Evolutionary conservation across 2,888 invertebrate species (phyloP).

Genomic region (Drosophila multiciliata): DNA sequence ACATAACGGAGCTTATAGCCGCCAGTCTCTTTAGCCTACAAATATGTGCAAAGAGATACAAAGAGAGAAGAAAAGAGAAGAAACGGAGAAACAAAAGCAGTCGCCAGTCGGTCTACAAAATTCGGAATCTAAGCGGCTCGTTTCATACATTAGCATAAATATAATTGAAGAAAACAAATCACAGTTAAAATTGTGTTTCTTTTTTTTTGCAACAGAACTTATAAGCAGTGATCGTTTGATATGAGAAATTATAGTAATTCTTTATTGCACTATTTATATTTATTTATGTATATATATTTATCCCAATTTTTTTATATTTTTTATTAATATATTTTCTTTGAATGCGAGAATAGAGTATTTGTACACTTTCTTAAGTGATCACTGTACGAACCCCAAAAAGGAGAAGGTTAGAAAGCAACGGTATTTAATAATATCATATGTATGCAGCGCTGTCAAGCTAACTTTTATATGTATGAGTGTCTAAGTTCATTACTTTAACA

Average conservation of each 20-base stretch:
- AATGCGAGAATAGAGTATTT: not conserved
- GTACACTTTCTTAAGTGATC: not conserved
- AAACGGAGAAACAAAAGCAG: constrained; percentile 24
- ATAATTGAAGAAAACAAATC: constrained; percentile 13
- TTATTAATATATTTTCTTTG: not conserved
- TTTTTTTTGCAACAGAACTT: constrained; percentile 7
- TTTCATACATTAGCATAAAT: constrained; percentile 37
- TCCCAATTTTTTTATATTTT: not conserved
- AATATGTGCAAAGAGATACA: constrained; percentile 12
- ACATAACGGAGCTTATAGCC: constrained; percentile 16
- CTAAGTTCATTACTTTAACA: constrained; percentile 55
- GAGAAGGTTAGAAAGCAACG: constrained; percentile 19
- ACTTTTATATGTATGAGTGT: constrained; percentile 5
- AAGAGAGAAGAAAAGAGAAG: constrained; percentile 8
- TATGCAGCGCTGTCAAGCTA: constrained; percentile 19
- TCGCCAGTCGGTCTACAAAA: constrained; percentile 64
- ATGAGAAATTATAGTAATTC: not conserved
- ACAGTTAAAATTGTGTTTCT: constrained; percentile 32
- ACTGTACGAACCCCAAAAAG: not conserved
- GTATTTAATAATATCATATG: constrained; percentile 38
- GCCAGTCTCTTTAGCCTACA: constrained; percentile 8
- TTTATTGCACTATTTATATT: not conserved
- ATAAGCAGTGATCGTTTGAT: not conserved
- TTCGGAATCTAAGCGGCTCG: constrained; percentile 26
- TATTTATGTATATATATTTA: not conserved